Base-by-base conservation (phyloP, 30 jellyfish, hydroid and myxozoan species). In the Aurelia sp. region DNA sequence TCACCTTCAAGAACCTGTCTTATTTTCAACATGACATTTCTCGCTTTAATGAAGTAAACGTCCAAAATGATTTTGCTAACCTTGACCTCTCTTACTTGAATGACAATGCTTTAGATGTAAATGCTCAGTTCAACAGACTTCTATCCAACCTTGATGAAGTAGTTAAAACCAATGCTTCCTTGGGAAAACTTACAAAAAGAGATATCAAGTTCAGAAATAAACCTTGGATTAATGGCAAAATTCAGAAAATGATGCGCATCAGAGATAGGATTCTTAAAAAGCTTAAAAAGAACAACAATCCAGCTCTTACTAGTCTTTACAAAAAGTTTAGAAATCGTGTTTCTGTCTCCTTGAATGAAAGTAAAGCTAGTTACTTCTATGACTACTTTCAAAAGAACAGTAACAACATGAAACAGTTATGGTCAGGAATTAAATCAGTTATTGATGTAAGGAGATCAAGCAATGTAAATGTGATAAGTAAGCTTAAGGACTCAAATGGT, bases 81-180 rank as follows among this genome's bases (percentile, higher is more conserved):
- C 59, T 76, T 76, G 87, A 76, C 87, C 55, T 76, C 31, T 19
- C 87, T 13, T 52, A 48, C 76, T 15, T 76, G 59, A 76, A 76
- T 53, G 87, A 51, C 19, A 57, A 53, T 17, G 63, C 64, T 52
- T 19, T 57, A 76, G 79, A 76, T 76, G 76, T 78, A 51, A 78
- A 78, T 78, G 88, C 79, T 50, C 52, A 76, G 58, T 76, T 76
- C 60, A 78, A 78, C 64, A 78, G 88, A 59, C 88, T 78, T 67
- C 88, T 78, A 20, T 78, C 80, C 79, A 78, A 61, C 88, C 63
- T 24, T 59, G 88, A 59, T 59, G 79, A 78, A 61, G 33, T 78
- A 47, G 79, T 78, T 63, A 78, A 27, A 78, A 78, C 52, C 80
- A 80, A 78, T 78, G 88, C 80, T 48, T 66, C 80, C 78, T 65